phyloP scores from a whole-genome alignment of 2,797 vertebrate species.

The Lateolabrax maculatus region DNA sequence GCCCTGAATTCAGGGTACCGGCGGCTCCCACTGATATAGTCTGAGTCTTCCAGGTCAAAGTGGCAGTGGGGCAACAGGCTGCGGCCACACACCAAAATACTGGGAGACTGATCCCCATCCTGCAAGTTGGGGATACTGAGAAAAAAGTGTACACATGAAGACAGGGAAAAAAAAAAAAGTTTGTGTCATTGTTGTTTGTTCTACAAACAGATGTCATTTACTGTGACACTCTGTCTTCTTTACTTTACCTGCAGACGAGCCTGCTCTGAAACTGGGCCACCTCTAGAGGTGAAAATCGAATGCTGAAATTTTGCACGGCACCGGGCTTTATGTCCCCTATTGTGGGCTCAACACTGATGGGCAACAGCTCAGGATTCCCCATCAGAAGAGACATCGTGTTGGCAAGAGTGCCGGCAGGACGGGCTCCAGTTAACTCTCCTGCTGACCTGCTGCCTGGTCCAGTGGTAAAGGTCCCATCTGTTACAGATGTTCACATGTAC shows the following conservation, averaged over 20 bases:
- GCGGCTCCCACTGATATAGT: constrained; percentile 82
- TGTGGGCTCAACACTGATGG: constrained; percentile 88
- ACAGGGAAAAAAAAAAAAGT: not conserved
- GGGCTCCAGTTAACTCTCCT: not conserved
- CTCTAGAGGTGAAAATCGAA: constrained; percentile 88
- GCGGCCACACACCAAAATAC: constrained; percentile 82
- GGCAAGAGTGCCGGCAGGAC: constrained; percentile 61
- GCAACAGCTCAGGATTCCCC: not conserved
- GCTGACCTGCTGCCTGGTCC: constrained; percentile 51
- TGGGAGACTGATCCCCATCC: constrained; percentile 64
- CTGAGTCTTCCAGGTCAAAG: constrained; percentile 88
- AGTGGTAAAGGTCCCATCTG: constrained; percentile 49
- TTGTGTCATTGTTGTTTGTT: not conserved
- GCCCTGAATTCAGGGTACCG: constrained; percentile 67
- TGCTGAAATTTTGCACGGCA: constrained; percentile 79
- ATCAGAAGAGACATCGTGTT: constrained; percentile 60
- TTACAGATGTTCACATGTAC: not conserved
- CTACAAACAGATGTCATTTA: not conserved
- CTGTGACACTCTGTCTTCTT: not conserved
- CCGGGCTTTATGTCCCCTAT: constrained; percentile 81
- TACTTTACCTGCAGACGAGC: constrained; percentile 90
- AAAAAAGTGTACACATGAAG: constrained; percentile 22
- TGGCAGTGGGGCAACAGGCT: constrained; percentile 85
- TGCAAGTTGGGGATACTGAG: constrained; percentile 89
- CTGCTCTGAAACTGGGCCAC: constrained; percentile 84